phyloP scores from a whole-genome alignment of 2,797 vertebrate species.

The Parambassis ranga region DNA sequence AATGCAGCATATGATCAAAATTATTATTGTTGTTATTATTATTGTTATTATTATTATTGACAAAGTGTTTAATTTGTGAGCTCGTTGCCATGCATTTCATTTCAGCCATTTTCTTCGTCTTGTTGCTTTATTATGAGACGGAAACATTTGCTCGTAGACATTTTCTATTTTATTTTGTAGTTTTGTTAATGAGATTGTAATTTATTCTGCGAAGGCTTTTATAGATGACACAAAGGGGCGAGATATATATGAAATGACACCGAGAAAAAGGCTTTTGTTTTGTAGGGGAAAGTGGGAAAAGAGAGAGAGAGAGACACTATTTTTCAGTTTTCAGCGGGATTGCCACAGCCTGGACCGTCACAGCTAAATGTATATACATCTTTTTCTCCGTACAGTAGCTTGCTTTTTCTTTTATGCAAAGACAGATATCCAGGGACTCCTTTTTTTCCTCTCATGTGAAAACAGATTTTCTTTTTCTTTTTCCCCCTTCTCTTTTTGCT shows the following conservation, averaged over 20 bases:
- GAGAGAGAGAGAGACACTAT: slow-evolving; percentile 29
- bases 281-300: slow-evolving; percentile 34
- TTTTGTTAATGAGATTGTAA: slow-evolving; percentile 77
- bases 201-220: slow-evolving; percentile 81
- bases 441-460: slow-evolving; percentile 74
- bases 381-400: slow-evolving; percentile 83
- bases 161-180: slow-evolving; percentile 57
- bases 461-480: slow-evolving; percentile 74
- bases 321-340: slow-evolving; percentile 61
- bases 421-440: slow-evolving; percentile 85
- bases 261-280: slow-evolving; percentile 75
- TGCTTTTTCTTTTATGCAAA: slow-evolving; percentile 83
- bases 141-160: slow-evolving; percentile 16
- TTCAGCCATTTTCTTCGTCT: slow-evolving; percentile 65
- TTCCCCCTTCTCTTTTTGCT: slow-evolving; percentile 30
- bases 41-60: slow-evolving; percentile 58
- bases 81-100: slow-evolving; percentile 44
- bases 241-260: slow-evolving; percentile 83
- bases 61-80: slow-evolving; percentile 25
- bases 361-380: slow-evolving; percentile 90
- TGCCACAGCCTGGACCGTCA: slow-evolving; percentile 82
- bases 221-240: slow-evolving; percentile 82
- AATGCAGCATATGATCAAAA: slow-evolving; percentile 60
- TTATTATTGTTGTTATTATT: slow-evolving; percentile 55
- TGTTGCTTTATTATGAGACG: slow-evolving; percentile 46